A percentile compares a stretch with the other conserved stretches of the same genome.
Conservation (phyloP, 2,113 vertebrate species). For the Psilopsiagon aymara region DNA sequence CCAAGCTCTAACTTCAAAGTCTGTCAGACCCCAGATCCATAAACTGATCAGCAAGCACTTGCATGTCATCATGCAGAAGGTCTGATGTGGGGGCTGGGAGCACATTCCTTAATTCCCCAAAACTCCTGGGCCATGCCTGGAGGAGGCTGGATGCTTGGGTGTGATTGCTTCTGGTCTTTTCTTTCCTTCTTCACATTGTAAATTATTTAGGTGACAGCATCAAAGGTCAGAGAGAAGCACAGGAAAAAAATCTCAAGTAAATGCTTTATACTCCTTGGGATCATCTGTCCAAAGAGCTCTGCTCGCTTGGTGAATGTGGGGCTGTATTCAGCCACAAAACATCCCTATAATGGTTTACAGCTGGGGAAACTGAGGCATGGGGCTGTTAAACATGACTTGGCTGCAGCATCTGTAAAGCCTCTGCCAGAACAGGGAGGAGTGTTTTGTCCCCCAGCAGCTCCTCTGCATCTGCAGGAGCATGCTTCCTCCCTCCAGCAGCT, state of each 20-base stretch:
- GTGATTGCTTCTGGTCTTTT: slow-evolving; percentile 60
- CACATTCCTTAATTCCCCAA: slow-evolving; percentile 33
- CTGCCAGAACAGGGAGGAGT: slow-evolving; percentile 43
- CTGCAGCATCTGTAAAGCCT: slow-evolving; percentile 20
- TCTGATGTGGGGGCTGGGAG: slow-evolving; percentile 6
- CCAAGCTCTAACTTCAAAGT: slow-evolving; percentile 55
- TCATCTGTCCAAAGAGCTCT: slow-evolving; percentile 35
- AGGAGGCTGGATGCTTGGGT: slow-evolving; percentile 40
- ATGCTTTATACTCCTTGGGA: slow-evolving; percentile 41
- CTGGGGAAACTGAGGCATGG: slow-evolving; percentile 69
- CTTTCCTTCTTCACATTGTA: slow-evolving; percentile 63
- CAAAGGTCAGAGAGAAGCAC: slow-evolving; percentile 46
- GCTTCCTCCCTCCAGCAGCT: slow-evolving; percentile 9
- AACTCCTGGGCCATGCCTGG: slow-evolving; percentile 13
- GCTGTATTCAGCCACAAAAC: slow-evolving; percentile 41
- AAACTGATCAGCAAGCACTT: slow-evolving; percentile 47
- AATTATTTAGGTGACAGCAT: slow-evolving; percentile 66
- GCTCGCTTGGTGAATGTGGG: background rate
- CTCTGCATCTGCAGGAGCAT: slow-evolving; percentile 32
- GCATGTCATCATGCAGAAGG: slow-evolving; percentile 33
- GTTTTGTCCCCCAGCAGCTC: background rate
- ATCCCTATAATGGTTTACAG: slow-evolving; percentile 47
- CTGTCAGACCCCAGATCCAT: slow-evolving; percentile 46
- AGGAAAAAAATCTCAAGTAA: slow-evolving; percentile 3
- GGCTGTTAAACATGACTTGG: slow-evolving; percentile 55